Evolutionary conservation across 2,888 invertebrate species (phyloP).

Genomic region (Cepaea hortensis): DNA sequence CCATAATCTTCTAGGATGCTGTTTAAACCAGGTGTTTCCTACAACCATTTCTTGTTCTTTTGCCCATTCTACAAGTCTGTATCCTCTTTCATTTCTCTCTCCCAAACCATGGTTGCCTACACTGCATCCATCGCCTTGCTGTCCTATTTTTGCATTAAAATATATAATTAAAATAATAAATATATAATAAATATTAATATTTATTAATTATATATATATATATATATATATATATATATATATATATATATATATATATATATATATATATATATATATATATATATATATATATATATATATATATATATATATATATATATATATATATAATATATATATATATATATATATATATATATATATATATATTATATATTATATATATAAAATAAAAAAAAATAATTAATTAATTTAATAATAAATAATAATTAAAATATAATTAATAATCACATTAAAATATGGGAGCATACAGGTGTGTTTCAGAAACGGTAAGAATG

Average conservation of each 20-base stretch:
- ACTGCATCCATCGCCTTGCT: too few species aligned
- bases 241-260: conserved; percentile 1
- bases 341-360: background rate
- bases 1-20: too few species aligned
- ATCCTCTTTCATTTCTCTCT: too few species aligned
- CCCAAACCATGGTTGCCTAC: too few species aligned
- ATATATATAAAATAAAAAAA: background rate
- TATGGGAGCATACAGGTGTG: too few species aligned
- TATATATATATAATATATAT: background rate
- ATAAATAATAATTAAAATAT: too few species aligned
- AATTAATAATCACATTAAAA: too few species aligned
- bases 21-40: too few species aligned
- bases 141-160: background rate
- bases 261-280: background rate
- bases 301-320: conserved; percentile 1
- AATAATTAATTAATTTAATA: too few species aligned
- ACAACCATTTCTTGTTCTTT: too few species aligned
- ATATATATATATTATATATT: background rate
- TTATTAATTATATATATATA: background rate
- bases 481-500: too few species aligned
- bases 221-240: conserved; percentile 1
- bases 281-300: background rate
- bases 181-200: background rate
- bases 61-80: too few species aligned
- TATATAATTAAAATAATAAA: background rate